Evolutionary conservation across 2,797 vertebrate genomes (phyloP), one percentile per base, ranked within the genome.

Genomic region (Schizopygopsis malacanthus): DNA sequence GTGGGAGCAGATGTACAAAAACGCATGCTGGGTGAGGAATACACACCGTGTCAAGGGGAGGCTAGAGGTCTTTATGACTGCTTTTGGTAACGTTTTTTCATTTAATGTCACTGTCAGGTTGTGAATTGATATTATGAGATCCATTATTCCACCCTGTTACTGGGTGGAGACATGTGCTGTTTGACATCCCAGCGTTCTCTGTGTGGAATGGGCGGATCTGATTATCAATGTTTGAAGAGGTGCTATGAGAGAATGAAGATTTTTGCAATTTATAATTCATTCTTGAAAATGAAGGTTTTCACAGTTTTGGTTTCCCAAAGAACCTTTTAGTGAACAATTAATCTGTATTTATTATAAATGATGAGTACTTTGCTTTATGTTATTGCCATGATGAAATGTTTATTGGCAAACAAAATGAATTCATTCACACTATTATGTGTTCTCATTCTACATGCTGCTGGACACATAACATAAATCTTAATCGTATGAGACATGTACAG

Each of bases 1-100:
- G 90, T 86, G 84, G 18, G 77, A 87, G 69, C 86, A 75, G 88
- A 87, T 82, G 85, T 83, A 56, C 43, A 56, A 77, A 88, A 77
- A 52, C 39, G 28, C 52, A 78, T 12, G 83, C 87, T 81, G 81
- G 43, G 28, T 69, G 81, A 75, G 6, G 47, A 84, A 70, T 33
- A 45, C 10, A 41, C 11, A 2, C 39, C 18, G 61, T 59, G 52
- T 77, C 82, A 84, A 33, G 63, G 56, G 82, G 37, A 37, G 25
- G 47, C 12, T 52, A 67, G 63, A 41, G 50, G 82, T 33, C 50
- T 56, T 18, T 6, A 9, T 12, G 45, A 33, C 18, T 37, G 82
- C 50, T n/a, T 82, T 73, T 43, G 39, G 50, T 33, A 41, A 45
- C 16, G 22, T 71, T 13, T 33, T 45, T 85, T 71, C 4, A 78